Percentiles rank a stretch among this genome's conserved stretches.
Evolutionary conservation across 2,888 invertebrate species (phyloP).

Genomic region (Patella caerulea): DNA sequence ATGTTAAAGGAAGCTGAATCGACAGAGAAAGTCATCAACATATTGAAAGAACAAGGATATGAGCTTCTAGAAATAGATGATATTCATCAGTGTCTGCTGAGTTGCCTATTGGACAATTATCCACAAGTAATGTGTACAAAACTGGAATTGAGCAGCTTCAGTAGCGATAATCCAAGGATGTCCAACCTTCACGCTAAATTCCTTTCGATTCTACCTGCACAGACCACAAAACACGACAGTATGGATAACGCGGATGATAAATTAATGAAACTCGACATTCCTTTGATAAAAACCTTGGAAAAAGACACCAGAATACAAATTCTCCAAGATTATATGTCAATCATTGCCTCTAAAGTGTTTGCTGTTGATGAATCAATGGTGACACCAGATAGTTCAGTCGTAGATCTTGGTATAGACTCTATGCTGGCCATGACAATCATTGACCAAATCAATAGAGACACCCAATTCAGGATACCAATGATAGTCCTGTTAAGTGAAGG

Average conservation of each 20-base stretch:
- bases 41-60: slow-evolving; percentile 32
- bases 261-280: slow-evolving; percentile 24
- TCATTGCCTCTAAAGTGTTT: slow-evolving; percentile 33
- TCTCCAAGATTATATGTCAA: slow-evolving; percentile 29
- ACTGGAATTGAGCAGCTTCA: slow-evolving; percentile 27
- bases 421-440: slow-evolving; percentile 47
- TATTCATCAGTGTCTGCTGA: slow-evolving; percentile 36
- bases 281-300: slow-evolving; percentile 26
- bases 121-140: slow-evolving; percentile 37
- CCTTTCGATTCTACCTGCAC: background rate
- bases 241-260: background rate
- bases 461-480: slow-evolving; percentile 31
- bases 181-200: background rate
- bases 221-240: background rate
- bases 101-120: slow-evolving; percentile 38
- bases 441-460: slow-evolving; percentile 30
- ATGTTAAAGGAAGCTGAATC: slow-evolving; percentile 32
- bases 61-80: slow-evolving; percentile 27
- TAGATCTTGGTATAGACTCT: slow-evolving; percentile 47
- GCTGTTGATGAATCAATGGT: slow-evolving; percentile 35
- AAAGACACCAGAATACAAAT: slow-evolving; percentile 28
- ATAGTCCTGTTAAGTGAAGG: slow-evolving; percentile 27
- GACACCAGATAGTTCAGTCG: slow-evolving; percentile 30
- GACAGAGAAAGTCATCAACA: slow-evolving; percentile 19
- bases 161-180: background rate